Conservation (phyloP, 1,140 invertebrate genomes). For the Conopomorpha cramerella region DNA sequence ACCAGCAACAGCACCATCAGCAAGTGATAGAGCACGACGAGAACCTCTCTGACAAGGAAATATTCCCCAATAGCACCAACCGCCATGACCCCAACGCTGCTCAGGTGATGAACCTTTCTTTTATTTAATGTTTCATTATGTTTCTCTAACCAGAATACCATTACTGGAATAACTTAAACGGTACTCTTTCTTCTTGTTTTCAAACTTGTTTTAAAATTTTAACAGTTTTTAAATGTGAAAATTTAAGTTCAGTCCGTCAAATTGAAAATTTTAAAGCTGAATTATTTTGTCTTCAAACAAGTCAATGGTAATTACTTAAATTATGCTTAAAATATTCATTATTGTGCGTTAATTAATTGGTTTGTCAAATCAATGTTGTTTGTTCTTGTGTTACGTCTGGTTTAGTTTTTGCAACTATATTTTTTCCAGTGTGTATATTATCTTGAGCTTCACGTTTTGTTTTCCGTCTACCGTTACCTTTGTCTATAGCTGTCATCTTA, state of each 20-base stretch:
- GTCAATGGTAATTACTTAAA: too few species aligned
- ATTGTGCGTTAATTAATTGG: slow-evolving; percentile 40
- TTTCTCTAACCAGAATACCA: slow-evolving; percentile 3
- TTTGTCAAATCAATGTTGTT: slow-evolving; percentile 53
- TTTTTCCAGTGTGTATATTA: slow-evolving; percentile 20
- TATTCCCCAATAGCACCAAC: slow-evolving; percentile 68
- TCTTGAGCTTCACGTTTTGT: slow-evolving; percentile 30
- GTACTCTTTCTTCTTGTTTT: too few species aligned
- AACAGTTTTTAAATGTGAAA: too few species aligned
- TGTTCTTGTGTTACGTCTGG: slow-evolving; percentile 35
- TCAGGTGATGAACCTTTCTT: slow-evolving; percentile 40
- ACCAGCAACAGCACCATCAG: slow-evolving; percentile 56
- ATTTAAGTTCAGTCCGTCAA: too few species aligned
- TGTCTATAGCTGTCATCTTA: slow-evolving; percentile 45
- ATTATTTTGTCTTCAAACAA: too few species aligned
- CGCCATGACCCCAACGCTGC: slow-evolving; percentile 47
- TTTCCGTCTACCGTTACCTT: slow-evolving; percentile 22
- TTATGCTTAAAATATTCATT: too few species aligned
- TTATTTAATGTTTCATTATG: slow-evolving; percentile 7
- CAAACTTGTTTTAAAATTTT: too few species aligned
- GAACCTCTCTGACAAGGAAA: slow-evolving; percentile 86
- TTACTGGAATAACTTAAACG: too few species aligned
- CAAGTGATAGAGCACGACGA: slow-evolving; percentile 82
- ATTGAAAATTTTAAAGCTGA: too few species aligned
- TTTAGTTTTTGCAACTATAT: slow-evolving; percentile 33